phyloP scores from a whole-genome alignment of 2,797 vertebrate genomes.

The Synanceia verrucosa region DNA sequence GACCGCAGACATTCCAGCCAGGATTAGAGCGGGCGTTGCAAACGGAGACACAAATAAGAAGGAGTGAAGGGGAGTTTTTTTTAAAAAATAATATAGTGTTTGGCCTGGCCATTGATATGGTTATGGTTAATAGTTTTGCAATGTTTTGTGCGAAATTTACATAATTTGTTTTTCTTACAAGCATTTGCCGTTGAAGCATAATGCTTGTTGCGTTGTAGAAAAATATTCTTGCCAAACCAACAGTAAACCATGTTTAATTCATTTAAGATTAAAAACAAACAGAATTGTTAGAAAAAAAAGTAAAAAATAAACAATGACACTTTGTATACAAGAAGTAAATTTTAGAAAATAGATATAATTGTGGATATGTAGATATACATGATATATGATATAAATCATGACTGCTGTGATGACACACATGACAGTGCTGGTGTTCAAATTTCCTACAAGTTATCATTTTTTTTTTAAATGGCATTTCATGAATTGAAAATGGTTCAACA shows the following conservation, averaged over 20 bases:
- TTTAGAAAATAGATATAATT: neutral
- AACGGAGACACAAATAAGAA: constrained; percentile 72
- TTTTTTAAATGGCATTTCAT: neutral
- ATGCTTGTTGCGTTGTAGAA: too few relatives aligned
- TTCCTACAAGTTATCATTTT: neutral
- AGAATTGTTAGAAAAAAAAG: neutral
- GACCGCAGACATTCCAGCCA: constrained; percentile 77
- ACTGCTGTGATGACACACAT: neutral
- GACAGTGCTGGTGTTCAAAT: neutral
- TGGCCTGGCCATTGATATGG: neutral
- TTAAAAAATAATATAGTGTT: constrained; percentile 20
- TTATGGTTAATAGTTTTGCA: neutral
- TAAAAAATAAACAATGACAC: neutral
- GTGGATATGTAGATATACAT: too few relatives aligned
- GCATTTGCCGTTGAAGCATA: neutral
- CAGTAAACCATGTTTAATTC: constrained; percentile 8
- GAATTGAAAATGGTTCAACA: neutral
- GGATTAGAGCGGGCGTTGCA: constrained; percentile 70
- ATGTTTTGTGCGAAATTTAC: neutral
- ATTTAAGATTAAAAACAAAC: neutral
- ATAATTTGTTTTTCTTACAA: neutral
- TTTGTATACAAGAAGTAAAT: neutral
- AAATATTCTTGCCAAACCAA: constrained; percentile 31
- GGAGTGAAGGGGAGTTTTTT: constrained; percentile 27
- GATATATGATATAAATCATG: too few relatives aligned